Percentiles rank a stretch among this genome's conserved stretches.
phyloP scores from a whole-genome alignment of 2,113 vertebrate species.

The Perca schrenkii region DNA sequence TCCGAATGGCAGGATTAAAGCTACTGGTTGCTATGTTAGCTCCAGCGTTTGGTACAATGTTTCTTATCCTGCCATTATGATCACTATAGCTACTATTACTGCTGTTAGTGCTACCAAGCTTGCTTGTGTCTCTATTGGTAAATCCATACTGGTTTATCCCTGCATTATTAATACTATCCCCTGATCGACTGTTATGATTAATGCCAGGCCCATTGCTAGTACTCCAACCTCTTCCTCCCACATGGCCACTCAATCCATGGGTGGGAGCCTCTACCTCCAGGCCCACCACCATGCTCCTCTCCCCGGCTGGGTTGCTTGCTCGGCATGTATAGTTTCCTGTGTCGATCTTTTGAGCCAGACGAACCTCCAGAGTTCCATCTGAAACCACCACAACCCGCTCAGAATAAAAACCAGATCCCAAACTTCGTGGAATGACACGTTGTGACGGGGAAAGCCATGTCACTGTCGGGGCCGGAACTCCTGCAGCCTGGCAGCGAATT shows the following conservation, averaged over 20 bases:
- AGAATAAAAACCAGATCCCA: conserved; percentile 84
- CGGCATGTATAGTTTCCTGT: conserved; percentile 93
- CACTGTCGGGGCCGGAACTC: conserved; percentile 87
- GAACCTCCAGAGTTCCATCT: conserved; percentile 89
- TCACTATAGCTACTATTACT: conserved; percentile 38
- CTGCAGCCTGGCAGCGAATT: conserved; percentile 86
- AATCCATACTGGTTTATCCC: conserved; percentile 29
- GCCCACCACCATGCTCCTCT: conserved; percentile 83
- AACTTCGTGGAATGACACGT: conserved; percentile 80
- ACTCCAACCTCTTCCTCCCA: conserved; percentile 37
- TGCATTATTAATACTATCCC: conserved; percentile 26
- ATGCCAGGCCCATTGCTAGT: background rate
- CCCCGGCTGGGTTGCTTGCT: conserved; percentile 86
- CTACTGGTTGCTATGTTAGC: conserved; percentile 30
- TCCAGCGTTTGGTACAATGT: conserved; percentile 41
- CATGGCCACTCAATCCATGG: conserved; percentile 47
- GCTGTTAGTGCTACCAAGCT: conserved; percentile 16
- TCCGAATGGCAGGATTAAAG: conserved; percentile 57
- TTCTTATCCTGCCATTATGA: conserved; percentile 33
- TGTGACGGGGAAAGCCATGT: conserved; percentile 89
- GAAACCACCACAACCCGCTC: conserved; percentile 77
- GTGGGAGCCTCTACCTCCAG: conserved; percentile 82
- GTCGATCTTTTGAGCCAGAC: conserved; percentile 87
- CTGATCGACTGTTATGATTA: conserved; percentile 18
- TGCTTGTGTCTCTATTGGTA: conserved; percentile 38